Evolutionary conservation across 2,797 vertebrate species (phyloP), one percentile per base, ranked within the genome.

Genomic region (Novumbra hubbsi): DNA sequence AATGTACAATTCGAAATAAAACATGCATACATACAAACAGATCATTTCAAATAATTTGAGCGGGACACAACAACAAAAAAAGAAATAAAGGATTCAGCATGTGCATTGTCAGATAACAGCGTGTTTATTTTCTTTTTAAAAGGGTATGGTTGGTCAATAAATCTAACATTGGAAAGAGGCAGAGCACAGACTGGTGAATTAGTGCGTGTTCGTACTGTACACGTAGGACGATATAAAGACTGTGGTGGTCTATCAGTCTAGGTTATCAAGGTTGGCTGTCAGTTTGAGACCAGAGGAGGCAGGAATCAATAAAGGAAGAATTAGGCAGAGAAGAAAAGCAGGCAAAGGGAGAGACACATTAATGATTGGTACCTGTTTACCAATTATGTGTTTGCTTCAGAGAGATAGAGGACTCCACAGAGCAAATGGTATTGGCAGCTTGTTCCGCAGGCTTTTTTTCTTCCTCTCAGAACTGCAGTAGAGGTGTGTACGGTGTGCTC

Each of bases 251-350:
- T 63, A 28, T 50, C 6, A 49, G 45, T 28, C 2, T 49, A 27
- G 41, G 41, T 24, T 24, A 16, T 50, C n/a, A 41, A 21, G 24
- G 27, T 27, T 28, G 60, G 4, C 21, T 28, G 45, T 69, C 17
- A 48, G 41, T 69, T 19, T 65, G 28, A 30, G 63, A 52, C 52
- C 50, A 17, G 63, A 9, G 15, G 67, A 16, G 38, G 60, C n/a
- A 57, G 71, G 71, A 76, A 81, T 84, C 84, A 75, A 86, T 84
- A 68, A 14, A 49, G 68, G 73, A 75, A 72, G 78, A 80, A 83
- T 86, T 83, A 78, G 79, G 80, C 71, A 67, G 79, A 71, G 12
- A 62, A 21, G n/a, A 62, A 62, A 70, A 52, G 74, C 77, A 69
- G 69, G 73, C 76, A 32, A 73, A 75, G 74, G 66, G 75, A 81